Evolutionary conservation across 2,797 vertebrate genomes (phyloP).

Genomic region (Poliocrania exsul): DNA sequence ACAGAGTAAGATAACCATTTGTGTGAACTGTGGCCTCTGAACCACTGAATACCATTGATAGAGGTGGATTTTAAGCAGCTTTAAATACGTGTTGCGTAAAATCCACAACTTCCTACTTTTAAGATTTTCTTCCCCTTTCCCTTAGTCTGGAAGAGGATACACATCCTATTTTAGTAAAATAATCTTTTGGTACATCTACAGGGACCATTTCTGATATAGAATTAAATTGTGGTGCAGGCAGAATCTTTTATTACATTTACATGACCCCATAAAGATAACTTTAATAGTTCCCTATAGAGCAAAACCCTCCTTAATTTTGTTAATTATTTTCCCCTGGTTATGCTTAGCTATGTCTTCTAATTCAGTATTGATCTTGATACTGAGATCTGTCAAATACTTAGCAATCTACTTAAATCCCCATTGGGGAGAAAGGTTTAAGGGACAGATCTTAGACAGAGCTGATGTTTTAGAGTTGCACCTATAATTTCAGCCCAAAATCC

Average conservation of each 20-base stretch:
- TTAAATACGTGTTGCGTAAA: neutral
- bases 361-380: constrained; percentile 80
- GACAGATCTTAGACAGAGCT: constrained; percentile 37
- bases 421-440: constrained; percentile 53
- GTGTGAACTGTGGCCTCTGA: constrained; percentile 15
- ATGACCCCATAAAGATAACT: constrained; percentile 81
- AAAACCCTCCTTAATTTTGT: constrained; percentile 80
- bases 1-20: neutral
- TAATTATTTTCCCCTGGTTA: constrained; percentile 81
- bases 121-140: constrained; percentile 46
- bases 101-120: neutral
- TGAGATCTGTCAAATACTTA: constrained; percentile 74
- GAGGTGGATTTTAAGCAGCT: neutral
- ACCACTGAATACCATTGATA: neutral
- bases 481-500: constrained; percentile 14
- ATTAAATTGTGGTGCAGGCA: constrained; percentile 78
- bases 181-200: constrained; percentile 71
- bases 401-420: constrained; percentile 70
- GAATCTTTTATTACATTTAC: constrained; percentile 82
- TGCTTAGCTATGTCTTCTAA: constrained; percentile 79
- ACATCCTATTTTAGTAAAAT: constrained; percentile 74
- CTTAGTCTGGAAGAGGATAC: constrained; percentile 23
- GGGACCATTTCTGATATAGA: constrained; percentile 79
- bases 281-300: constrained; percentile 77
- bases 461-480: constrained; percentile 40